These are phyloP conservation scores for Phrynosoma blainvillii DNA, from an alignment of 2,113 vertebrate genomes.

Conservation along the genomic window DNA sequence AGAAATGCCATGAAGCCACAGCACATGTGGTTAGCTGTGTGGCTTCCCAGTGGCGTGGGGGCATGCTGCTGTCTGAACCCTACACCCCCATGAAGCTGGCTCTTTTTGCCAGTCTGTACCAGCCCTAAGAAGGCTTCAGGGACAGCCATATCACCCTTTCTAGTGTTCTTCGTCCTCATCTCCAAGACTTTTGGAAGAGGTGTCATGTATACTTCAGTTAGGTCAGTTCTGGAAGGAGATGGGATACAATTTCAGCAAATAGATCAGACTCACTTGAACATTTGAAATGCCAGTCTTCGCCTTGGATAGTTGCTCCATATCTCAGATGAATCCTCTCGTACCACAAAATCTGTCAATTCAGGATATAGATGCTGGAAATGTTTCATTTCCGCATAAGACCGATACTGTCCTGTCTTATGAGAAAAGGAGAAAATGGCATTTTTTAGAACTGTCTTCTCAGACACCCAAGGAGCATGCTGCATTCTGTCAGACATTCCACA, in stretches of 20 bases:
- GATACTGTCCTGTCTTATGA: slow-evolving; percentile 70
- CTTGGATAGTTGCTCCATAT: slow-evolving; percentile 70
- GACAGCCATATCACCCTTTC: not conserved
- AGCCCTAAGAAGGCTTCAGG: not conserved
- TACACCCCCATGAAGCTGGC: no score
- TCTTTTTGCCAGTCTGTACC: no score
- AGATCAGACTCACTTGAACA: slow-evolving; percentile 73
- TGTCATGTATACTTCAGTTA: not conserved
- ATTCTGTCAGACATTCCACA: rapidly evolving
- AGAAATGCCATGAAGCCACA: no score
- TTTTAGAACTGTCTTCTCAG: not conserved
- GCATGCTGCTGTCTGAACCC: no score
- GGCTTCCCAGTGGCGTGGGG: no score
- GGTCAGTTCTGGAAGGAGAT: not conserved
- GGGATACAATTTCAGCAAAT: not conserved
- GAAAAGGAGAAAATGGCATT: slow-evolving; percentile 30
- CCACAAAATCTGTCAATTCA: slow-evolving; percentile 67
- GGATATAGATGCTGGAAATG: slow-evolving; percentile 74
- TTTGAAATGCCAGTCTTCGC: slow-evolving; percentile 68
- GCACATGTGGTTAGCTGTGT: no score
- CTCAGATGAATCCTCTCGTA: slow-evolving; percentile 69
- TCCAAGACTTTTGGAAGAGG: not conserved
- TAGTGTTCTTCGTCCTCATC: not conserved
- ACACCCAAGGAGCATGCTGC: slow-evolving; percentile 10
- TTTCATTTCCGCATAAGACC: slow-evolving; percentile 71